These are phyloP conservation scores for Pseudeuparius sepicola DNA, from an alignment of 2,888 invertebrate species.

Conservation along the genomic window DNA sequence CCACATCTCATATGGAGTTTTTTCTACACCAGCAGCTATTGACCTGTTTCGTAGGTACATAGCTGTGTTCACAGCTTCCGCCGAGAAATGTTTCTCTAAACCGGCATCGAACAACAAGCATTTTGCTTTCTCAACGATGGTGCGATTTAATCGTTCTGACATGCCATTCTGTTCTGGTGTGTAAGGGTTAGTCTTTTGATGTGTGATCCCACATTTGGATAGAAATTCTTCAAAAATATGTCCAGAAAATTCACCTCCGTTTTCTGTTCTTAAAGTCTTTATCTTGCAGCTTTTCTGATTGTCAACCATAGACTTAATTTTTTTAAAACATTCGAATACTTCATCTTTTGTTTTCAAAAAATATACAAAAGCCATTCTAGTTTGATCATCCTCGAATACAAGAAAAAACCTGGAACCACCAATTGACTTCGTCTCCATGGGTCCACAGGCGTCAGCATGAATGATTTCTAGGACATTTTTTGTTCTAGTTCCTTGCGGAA, in stretches of 20 bases:
- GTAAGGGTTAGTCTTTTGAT: slow-evolving; percentile 22
- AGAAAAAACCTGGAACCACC: slow-evolving; percentile 27
- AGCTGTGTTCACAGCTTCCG: slow-evolving; percentile 21
- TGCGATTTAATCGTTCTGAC: slow-evolving; percentile 23
- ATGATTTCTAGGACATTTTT: slow-evolving; percentile 16
- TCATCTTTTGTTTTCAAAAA: slow-evolving; percentile 9
- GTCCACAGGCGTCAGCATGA: slow-evolving; percentile 23
- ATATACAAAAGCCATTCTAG: slow-evolving; percentile 14
- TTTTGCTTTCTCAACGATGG: slow-evolving; percentile 24
- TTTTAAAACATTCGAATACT: slow-evolving; percentile 20
- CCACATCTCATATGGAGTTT: no score
- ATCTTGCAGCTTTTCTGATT: slow-evolving; percentile 25
- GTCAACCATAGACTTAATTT: no score
- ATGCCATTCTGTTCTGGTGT: slow-evolving; percentile 29
- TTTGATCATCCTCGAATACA: slow-evolving; percentile 30
- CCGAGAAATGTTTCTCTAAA: slow-evolving; percentile 21
- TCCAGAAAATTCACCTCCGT: slow-evolving; percentile 20
- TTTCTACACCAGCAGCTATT: slow-evolving; percentile 23
- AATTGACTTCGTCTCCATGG: no score
- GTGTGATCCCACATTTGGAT: slow-evolving; percentile 25
- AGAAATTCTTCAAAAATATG: slow-evolving; percentile 22
- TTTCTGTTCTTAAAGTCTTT: slow-evolving; percentile 26
- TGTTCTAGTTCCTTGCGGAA: slow-evolving; percentile 19
- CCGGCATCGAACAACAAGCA: slow-evolving; percentile 21
- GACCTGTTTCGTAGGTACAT: slow-evolving; percentile 20